Conservation (phyloP, 2,797 vertebrate genomes). For the Sebastes trivittatus region DNA sequence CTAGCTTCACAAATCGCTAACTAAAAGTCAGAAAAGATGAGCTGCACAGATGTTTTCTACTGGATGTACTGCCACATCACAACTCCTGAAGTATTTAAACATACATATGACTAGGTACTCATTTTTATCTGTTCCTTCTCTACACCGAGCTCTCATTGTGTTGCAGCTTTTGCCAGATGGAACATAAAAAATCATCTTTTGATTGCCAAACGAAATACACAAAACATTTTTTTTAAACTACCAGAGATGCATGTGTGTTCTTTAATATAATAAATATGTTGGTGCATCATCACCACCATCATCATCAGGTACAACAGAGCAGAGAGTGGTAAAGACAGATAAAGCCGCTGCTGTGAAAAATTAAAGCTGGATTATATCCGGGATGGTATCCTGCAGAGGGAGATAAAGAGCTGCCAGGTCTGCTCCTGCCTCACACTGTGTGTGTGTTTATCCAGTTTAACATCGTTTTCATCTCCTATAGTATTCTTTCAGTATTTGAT, state of each 20-base stretch:
- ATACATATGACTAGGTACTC: background rate
- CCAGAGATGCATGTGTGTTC: conserved; percentile 7
- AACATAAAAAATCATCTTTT: conserved; percentile 45
- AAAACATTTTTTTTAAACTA: conserved; percentile 26
- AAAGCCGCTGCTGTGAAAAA: conserved; percentile 2
- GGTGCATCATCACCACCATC: background rate
- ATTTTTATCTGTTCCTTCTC: conserved; percentile 57
- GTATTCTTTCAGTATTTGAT: background rate
- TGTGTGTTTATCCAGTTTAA: background rate
- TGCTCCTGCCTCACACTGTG: background rate
- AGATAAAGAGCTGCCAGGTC: conserved; percentile 56
- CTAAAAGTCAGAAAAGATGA: background rate
- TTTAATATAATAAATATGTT: background rate
- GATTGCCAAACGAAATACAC: conserved; percentile 57
- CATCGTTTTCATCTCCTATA: background rate
- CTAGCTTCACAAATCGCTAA: background rate
- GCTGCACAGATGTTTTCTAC: background rate
- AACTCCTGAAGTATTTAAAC: background rate
- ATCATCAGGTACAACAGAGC: background rate
- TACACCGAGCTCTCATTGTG: conserved; percentile 29
- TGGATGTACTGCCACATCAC: background rate
- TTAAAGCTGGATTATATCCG: conserved; percentile 20
- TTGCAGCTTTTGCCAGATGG: conserved; percentile 39
- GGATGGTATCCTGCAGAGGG: conserved; percentile 63
- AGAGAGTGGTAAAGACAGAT: background rate